A percentile compares a stretch with the other conserved stretches of the same genome.
Conservation (phyloP, 2,113 vertebrate genomes). For the Colossoma macropomum region DNA sequence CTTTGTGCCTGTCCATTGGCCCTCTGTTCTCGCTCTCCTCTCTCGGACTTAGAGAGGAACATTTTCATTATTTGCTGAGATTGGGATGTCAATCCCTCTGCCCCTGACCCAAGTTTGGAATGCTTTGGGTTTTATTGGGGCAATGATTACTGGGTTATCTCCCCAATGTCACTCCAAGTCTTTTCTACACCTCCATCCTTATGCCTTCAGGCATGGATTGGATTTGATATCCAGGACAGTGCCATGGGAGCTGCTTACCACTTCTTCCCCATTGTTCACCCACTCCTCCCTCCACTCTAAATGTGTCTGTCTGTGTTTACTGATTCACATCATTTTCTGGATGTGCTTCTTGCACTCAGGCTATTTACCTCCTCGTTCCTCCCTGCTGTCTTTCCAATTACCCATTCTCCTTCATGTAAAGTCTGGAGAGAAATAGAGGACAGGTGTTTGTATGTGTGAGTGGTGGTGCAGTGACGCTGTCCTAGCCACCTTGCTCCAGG, state of each 20-base stretch:
- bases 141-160: constrained; percentile 75
- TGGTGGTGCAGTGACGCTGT: background rate
- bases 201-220: constrained; percentile 69
- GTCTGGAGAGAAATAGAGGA: constrained; percentile 10
- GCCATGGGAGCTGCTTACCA: constrained; percentile 48
- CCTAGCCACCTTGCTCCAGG: constrained; percentile 45
- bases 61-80: constrained; percentile 79
- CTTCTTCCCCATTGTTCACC: constrained; percentile 50
- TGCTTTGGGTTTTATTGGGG: constrained; percentile 70
- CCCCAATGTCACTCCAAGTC: constrained; percentile 50
- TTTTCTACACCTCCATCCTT: constrained; percentile 48
- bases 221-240: constrained; percentile 61
- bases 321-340: constrained; percentile 60
- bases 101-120: constrained; percentile 73
- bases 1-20: constrained; percentile 38
- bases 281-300: constrained; percentile 61
- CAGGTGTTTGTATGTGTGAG: constrained; percentile 14
- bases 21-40: constrained; percentile 39
- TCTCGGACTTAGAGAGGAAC: constrained; percentile 66
- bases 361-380: constrained; percentile 18
- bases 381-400: constrained; percentile 3
- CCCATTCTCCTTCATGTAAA: constrained; percentile 16
- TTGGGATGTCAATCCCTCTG: constrained; percentile 74
- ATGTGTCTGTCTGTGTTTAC: constrained; percentile 53
- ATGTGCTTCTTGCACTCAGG: constrained; percentile 2